Evolutionary conservation across 2,113 vertebrate genomes (phyloP).

Genomic region (Chitala chitala): DNA sequence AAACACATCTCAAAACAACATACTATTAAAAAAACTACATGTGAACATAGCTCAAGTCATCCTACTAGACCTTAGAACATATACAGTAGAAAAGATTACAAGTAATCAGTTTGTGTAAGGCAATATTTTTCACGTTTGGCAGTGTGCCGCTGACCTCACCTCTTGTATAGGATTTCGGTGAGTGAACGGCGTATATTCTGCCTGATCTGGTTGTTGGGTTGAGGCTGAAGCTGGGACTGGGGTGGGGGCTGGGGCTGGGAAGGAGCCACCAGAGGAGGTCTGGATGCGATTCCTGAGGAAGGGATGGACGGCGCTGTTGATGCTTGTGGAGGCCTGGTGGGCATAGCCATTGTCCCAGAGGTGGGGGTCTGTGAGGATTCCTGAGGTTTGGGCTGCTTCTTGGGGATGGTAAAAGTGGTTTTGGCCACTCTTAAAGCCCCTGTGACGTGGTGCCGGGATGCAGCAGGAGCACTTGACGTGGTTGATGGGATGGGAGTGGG

Average conservation of each 20-base stretch:
- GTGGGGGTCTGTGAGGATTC: conserved; percentile 47
- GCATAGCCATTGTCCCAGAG: conserved; percentile 38
- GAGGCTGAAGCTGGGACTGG: conserved; percentile 54
- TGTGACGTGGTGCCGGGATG: conserved; percentile 58
- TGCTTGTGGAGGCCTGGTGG: conserved; percentile 43
- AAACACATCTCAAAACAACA: background rate
- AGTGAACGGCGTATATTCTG: conserved; percentile 93
- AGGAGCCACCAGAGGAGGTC: conserved; percentile 39
- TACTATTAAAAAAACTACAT: background rate
- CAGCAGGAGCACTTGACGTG: conserved; percentile 51
- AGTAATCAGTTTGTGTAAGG: background rate
- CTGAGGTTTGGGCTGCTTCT: conserved; percentile 59
- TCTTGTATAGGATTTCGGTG: conserved; percentile 94
- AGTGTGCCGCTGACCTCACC: conserved; percentile 59
- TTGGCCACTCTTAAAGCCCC: conserved; percentile 62
- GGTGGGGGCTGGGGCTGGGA: conserved; percentile 39
- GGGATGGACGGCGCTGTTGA: conserved; percentile 42
- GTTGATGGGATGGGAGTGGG: conserved; percentile 32
- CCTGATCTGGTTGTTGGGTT: conserved; percentile 89
- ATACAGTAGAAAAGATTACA: background rate
- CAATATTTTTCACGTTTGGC: background rate
- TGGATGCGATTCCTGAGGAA: conserved; percentile 38
- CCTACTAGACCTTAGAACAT: background rate
- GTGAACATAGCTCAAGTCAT: no score
- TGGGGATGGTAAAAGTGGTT: conserved; percentile 68